Conservation (phyloP, 2,797 vertebrate genomes). For the Rhinichthys osculus region DNA sequence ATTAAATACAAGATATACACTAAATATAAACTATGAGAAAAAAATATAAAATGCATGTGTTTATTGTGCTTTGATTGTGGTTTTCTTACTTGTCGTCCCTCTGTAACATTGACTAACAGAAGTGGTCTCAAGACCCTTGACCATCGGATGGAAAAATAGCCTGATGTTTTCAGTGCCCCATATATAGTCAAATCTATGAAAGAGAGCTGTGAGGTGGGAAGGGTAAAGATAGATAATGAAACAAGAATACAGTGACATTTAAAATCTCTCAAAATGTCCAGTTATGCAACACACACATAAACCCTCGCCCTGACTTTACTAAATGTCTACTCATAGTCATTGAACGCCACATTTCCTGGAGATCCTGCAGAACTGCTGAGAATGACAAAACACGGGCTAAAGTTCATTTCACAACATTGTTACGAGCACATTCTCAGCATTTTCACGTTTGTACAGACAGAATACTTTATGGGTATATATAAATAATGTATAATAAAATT, state of each 20-base stretch:
- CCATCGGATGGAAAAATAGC: slow-evolving; percentile 80
- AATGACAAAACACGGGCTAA: slow-evolving; percentile 56
- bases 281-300: not conserved
- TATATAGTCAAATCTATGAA: slow-evolving; percentile 85
- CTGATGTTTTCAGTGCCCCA: slow-evolving; percentile 75
- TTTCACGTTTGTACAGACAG: slow-evolving; percentile 40
- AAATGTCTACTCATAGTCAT: slow-evolving; percentile 1
- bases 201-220: slow-evolving; percentile 78
- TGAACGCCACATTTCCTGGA: slow-evolving; percentile 31
- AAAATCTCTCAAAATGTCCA: not conserved
- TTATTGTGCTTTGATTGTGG: not conserved
- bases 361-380: slow-evolving; percentile 66
- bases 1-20: no score
- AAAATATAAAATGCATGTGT: no score
- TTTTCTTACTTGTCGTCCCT: slow-evolving; percentile 87
- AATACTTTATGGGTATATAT: not conserved
- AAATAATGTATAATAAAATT: not conserved
- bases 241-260: not conserved
- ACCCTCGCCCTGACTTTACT: not conserved
- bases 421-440: slow-evolving; percentile 64
- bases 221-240: not conserved
- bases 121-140: slow-evolving; percentile 88
- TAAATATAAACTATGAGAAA: not conserved
- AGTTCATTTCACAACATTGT: slow-evolving; percentile 68
- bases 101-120: slow-evolving; percentile 91